Percentiles rank a stretch among this genome's conserved stretches.
phyloP scores from a whole-genome alignment of 2,888 invertebrate genomes.

The Drosophila greeni region DNA sequence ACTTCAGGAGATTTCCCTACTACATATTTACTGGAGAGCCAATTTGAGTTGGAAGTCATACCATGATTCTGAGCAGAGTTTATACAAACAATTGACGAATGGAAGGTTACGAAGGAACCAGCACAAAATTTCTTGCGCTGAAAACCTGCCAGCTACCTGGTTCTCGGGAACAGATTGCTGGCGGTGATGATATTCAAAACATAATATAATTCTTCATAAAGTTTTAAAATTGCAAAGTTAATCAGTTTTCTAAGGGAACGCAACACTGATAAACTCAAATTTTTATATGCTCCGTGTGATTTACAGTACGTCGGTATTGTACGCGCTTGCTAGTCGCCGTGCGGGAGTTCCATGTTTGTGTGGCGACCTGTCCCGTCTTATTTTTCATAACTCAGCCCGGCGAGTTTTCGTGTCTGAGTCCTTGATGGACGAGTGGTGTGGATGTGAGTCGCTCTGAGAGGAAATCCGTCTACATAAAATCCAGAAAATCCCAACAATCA shows the following conservation, averaged over 20 bases:
- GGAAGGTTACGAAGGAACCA: slow-evolving; percentile 21
- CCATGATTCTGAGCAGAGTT: slow-evolving; percentile 11
- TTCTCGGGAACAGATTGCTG: slow-evolving; percentile 21
- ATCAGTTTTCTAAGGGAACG: slow-evolving; percentile 59
- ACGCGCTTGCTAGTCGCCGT: not conserved
- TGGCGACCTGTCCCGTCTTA: not conserved
- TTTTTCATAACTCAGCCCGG: slow-evolving; percentile 2
- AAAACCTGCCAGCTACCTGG: not conserved
- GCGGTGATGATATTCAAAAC: slow-evolving; percentile 65
- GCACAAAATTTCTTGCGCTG: slow-evolving; percentile 1
- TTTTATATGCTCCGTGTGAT: slow-evolving; percentile 63
- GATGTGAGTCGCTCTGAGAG: not conserved
- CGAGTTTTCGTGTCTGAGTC: slow-evolving; percentile 9
- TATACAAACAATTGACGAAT: not conserved
- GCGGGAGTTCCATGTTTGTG: not conserved
- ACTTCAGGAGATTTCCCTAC: slow-evolving; percentile 67
- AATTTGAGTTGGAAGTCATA: not conserved
- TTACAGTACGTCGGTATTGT: slow-evolving; percentile 40
- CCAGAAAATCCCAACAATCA: slow-evolving; percentile 54
- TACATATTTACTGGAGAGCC: slow-evolving; percentile 58
- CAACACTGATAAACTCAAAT: slow-evolving; percentile 61
- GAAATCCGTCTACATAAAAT: slow-evolving; percentile 63
- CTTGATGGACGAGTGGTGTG: not conserved
- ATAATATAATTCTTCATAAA: slow-evolving; percentile 68
- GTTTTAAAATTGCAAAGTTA: slow-evolving; percentile 65